These are phyloP conservation scores for Nebria brevicollis DNA, from an alignment of 2,888 invertebrate genomes.

Conservation along the genomic window DNA sequence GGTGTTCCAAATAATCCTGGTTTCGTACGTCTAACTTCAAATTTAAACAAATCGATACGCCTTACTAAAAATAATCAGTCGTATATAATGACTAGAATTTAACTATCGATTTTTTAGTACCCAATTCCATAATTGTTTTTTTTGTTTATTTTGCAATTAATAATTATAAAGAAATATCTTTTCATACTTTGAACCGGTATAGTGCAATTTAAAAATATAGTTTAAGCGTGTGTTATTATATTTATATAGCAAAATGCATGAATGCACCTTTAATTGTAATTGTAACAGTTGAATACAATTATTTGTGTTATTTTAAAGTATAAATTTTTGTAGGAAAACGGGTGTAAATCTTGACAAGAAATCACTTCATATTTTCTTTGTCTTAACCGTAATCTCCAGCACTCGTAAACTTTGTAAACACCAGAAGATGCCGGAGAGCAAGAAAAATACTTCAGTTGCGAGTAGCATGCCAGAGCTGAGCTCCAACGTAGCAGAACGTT, in stretches of 20 bases:
- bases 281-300: neutral
- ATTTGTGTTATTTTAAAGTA: no score
- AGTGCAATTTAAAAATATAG: no score
- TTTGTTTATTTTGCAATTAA: neutral
- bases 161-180: no score
- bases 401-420: constrained; percentile 69
- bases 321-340: no score
- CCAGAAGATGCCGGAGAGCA: constrained; percentile 72
- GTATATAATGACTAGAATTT: neutral
- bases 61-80: neutral
- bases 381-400: constrained; percentile 66
- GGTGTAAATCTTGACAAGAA: constrained; percentile 10
- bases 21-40: neutral
- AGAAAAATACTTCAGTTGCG: constrained; percentile 68
- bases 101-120: neutral
- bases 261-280: neutral
- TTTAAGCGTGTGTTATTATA: no score
- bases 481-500: constrained; percentile 61
- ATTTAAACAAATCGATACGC: neutral
- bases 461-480: constrained; percentile 62
- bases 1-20: no score
- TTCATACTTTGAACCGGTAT: no score
- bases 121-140: neutral
- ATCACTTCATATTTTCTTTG: constrained; percentile 49
- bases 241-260: no score